phyloP scores from a whole-genome alignment of 2,888 invertebrate genomes.

The Tetheella fluctuosa region DNA sequence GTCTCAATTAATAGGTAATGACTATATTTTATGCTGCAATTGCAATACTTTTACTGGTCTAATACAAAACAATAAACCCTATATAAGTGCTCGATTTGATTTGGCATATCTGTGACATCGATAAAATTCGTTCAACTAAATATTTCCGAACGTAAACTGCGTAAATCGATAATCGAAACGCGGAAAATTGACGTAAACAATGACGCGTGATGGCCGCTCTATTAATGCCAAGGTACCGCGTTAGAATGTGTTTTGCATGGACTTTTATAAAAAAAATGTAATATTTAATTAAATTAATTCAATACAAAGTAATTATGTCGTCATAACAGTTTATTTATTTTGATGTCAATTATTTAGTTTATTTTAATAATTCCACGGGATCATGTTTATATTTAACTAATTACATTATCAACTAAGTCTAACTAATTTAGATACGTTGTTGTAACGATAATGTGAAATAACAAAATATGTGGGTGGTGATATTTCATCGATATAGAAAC shows the following conservation, averaged over 20 bases:
- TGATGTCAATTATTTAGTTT: too few relatives aligned
- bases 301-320: too few relatives aligned
- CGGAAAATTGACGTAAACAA: slow-evolving; percentile 14
- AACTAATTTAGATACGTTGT: too few relatives aligned
- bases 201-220: slow-evolving; percentile 10
- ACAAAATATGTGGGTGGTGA: too few relatives aligned
- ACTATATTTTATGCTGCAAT: background rate
- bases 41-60: background rate
- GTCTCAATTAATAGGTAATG: too few relatives aligned
- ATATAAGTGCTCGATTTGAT: background rate
- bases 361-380: too few relatives aligned
- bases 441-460: too few relatives aligned
- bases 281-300: too few relatives aligned
- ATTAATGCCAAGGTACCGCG: slow-evolving; percentile 11
- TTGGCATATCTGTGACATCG: slow-evolving; percentile 11
- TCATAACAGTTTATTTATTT: too few relatives aligned
- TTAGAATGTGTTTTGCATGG: slow-evolving; percentile 7
- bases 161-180: slow-evolving; percentile 13
- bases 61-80: background rate
- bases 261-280: background rate
- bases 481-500: too few relatives aligned
- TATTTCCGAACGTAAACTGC: slow-evolving; percentile 10
- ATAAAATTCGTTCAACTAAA: slow-evolving; percentile 12
- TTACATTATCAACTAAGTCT: too few relatives aligned
- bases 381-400: too few relatives aligned